These are phyloP conservation scores for Sminthopsis crassicaudata DNA, from an alignment of 2,113 vertebrate species.

Conservation along the genomic window DNA sequence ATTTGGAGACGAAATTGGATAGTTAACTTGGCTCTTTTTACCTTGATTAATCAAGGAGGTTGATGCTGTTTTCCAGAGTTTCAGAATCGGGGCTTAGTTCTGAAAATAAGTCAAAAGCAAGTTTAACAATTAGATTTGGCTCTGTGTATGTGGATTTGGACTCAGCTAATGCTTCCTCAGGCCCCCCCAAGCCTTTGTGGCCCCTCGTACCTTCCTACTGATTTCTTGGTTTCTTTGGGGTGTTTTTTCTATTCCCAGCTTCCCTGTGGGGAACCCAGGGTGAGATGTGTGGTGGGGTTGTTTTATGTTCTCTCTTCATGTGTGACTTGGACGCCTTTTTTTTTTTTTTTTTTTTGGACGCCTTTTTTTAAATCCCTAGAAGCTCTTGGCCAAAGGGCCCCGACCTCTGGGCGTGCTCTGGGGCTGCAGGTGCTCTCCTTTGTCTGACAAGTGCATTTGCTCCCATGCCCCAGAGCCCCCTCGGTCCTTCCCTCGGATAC, in stretches of 20 bases:
- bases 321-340: slow-evolving; percentile 19
- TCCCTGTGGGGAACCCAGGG: slow-evolving; percentile 42
- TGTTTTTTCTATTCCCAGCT: slow-evolving; percentile 9
- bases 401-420: not conserved
- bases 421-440: not conserved
- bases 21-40: slow-evolving; percentile 59
- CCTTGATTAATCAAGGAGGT: slow-evolving; percentile 55
- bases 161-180: slow-evolving; percentile 13
- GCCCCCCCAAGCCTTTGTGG: not conserved
- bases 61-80: slow-evolving; percentile 25
- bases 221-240: not conserved
- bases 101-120: slow-evolving; percentile 51
- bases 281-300: not conserved
- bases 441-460: not conserved
- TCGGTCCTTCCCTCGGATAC: not conserved
- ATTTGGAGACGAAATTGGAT: slow-evolving; percentile 44
- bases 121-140: slow-evolving; percentile 43
- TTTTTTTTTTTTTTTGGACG: not conserved
- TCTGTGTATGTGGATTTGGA: slow-evolving; percentile 38
- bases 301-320: slow-evolving; percentile 13
- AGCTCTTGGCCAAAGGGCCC: not conserved
- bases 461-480: slow-evolving; percentile 8
- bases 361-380: slow-evolving; percentile 14
- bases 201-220: too few species aligned
- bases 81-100: slow-evolving; percentile 1